Base-by-base conservation (phyloP, 2,113 vertebrate genomes). In the Paedocypris sp. region DNA sequence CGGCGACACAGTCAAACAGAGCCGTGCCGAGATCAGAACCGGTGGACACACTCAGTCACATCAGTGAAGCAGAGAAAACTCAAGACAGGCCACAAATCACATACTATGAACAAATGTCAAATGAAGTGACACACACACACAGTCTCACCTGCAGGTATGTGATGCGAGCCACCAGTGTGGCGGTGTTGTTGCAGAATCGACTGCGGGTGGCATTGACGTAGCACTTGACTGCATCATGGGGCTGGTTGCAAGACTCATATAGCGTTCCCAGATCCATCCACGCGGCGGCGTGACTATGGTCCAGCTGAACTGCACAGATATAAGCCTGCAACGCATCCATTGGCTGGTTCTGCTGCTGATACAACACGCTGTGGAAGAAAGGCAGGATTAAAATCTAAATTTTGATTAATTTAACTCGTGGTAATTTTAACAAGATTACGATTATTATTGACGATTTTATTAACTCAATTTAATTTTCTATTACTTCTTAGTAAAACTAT, bases 251-350 rank as follows among this genome's bases (percentile, higher is more conserved):
- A 83, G 94, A 96, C 80, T 98, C 94, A 66, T 98, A 98, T 22
- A 98, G 91, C 36, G 93, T 97, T 75, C 94, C 94, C 82, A 98
- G 84, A 83, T 98, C 94, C 93, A 97, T 98, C 94, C 94, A 98
- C 79, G 94, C 94, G 43, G 94, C 94, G 58, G 92, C 88, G 86
- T 98, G 94, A 72, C 90, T 92, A 80, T 98, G 92, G 79, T 98
- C 94, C 85, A 98, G 88, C 51, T 98, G 94, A 63, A 98, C 94
- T 53, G 94, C 94, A 68, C 94, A 98, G 83, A 98, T 98, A 82
- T 98, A 98, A 57, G 94, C 94, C 85, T 98, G 94, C 83, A 98
- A 88, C 48, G 94, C 94, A 70, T 97, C 94, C 94, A 98, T 97
- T 76, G 94, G 94, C 88, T 98, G 94, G 88, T 97, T 97, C 85